Evolutionary conservation across 1,140 invertebrate species (phyloP).

Genomic region (Caenorhabditis brenneri): DNA sequence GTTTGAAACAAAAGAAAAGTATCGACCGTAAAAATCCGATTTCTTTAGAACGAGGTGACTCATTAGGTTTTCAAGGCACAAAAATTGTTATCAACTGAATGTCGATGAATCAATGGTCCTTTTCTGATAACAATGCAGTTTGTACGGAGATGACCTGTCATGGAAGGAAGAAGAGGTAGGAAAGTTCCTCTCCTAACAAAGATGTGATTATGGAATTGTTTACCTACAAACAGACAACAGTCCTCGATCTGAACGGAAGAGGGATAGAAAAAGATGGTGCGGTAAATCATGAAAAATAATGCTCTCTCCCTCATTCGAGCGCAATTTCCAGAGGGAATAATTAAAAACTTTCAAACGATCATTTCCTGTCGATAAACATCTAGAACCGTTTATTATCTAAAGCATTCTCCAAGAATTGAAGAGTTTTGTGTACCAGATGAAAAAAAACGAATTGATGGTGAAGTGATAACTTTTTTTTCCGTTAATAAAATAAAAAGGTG

Average conservation of each 20-base stretch:
- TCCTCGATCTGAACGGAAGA: background rate
- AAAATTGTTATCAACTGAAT: background rate
- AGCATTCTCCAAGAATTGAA: background rate
- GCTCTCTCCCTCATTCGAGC: background rate
- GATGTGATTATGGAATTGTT: slow-evolving; percentile 11
- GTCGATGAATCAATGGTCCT: slow-evolving; percentile 13
- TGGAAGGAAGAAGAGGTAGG: background rate
- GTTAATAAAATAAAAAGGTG: slow-evolving; percentile 21
- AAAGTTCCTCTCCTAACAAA: background rate
- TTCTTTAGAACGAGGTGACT: too few relatives aligned
- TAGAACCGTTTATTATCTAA: slow-evolving; percentile 20
- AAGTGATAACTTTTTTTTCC: background rate
- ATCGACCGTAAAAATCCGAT: background rate
- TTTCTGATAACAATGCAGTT: slow-evolving; percentile 3
- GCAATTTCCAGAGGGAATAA: background rate
- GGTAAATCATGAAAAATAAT: background rate
- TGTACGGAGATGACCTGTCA: slow-evolving; percentile 1
- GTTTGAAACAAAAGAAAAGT: background rate
- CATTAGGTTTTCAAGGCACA: too few relatives aligned
- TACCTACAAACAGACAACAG: background rate
- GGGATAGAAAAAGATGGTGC: background rate
- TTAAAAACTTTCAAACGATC: background rate
- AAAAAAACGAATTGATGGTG: background rate
- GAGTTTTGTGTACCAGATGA: background rate
- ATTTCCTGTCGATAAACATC: background rate